Percentiles rank a stretch among this genome's conserved stretches.
These are phyloP conservation scores for Lepidochrysops patricia DNA, from an alignment of 2,888 invertebrate species.

Conservation along the genomic window DNA sequence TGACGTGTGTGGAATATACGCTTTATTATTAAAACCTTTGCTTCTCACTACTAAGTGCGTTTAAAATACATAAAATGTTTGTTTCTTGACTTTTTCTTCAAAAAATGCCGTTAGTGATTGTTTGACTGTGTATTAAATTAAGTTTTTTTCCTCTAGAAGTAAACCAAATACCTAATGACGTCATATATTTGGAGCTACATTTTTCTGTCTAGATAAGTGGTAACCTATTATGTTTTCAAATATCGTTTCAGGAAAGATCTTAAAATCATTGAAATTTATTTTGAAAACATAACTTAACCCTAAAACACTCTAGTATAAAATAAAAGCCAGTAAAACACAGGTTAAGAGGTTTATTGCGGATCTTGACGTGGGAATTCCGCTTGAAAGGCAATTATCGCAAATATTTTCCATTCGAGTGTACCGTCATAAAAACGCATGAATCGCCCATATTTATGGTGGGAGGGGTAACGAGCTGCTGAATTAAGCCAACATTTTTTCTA, in stretches of 20 bases:
- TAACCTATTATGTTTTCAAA: neutral
- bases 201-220: too few relatives aligned
- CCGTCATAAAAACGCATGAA: constrained; percentile 57
- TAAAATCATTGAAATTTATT: neutral
- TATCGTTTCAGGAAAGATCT: neutral
- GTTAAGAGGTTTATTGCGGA: constrained; percentile 1
- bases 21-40: constrained; percentile 20
- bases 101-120: neutral
- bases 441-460: constrained; percentile 54
- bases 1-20: constrained; percentile 41
- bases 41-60: constrained; percentile 10
- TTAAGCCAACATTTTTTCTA: constrained; percentile 70
- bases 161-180: too few relatives aligned
- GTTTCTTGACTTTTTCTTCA: neutral
- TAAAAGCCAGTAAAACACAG: neutral
- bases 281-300: neutral
- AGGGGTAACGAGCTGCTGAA: constrained; percentile 58
- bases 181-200: too few relatives aligned
- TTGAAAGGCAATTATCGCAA: constrained; percentile 9
- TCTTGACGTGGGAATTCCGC: constrained; percentile 6
- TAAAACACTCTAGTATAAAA: neutral
- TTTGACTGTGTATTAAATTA: too few relatives aligned
- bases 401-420: constrained; percentile 18
- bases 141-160: too few relatives aligned
- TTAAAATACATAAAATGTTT: neutral